Percentiles rank a stretch among this genome's conserved stretches.
Evolutionary conservation across 2,888 invertebrate genomes (phyloP).

Genomic region (Standfussiana lucernea): DNA sequence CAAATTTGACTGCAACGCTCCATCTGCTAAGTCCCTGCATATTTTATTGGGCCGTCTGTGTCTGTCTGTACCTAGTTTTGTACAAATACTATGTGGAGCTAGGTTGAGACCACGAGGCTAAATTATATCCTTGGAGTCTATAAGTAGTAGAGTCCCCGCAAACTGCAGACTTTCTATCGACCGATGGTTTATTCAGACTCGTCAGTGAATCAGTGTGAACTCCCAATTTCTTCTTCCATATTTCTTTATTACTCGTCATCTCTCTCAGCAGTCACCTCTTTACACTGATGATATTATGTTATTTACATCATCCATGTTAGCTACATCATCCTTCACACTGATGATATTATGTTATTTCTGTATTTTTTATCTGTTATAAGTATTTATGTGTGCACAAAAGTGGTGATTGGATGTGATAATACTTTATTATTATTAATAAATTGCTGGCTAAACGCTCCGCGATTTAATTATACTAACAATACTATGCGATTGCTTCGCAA

Average conservation of each 20-base stretch:
- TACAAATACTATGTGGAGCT: not conserved
- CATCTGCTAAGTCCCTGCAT: not conserved
- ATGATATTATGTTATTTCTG: not conserved
- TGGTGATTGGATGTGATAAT: not conserved
- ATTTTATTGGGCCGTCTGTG: not conserved
- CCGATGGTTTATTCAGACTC: not conserved
- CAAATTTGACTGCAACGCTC: not conserved
- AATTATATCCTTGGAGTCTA: not conserved
- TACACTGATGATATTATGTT: not conserved
- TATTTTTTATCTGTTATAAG: not conserved
- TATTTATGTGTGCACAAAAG: not conserved
- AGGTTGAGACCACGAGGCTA: not conserved
- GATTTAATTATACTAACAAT: slow-evolving; percentile 1
- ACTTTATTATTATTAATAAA: not conserved
- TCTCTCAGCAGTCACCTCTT: not conserved
- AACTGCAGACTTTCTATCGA: not conserved
- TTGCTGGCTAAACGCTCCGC: slow-evolving; percentile 13
- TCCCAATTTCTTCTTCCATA: not conserved
- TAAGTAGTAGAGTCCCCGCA: not conserved
- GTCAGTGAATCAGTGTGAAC: not conserved
- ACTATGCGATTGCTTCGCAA: slow-evolving; percentile 24
- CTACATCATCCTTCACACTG: not conserved
- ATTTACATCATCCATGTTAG: no score
- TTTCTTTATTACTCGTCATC: not conserved
- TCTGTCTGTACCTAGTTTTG: not conserved